Evolutionary conservation across 2,113 vertebrate species (phyloP), one percentile per base, ranked within the genome.

Genomic region (Monopterus albus): DNA sequence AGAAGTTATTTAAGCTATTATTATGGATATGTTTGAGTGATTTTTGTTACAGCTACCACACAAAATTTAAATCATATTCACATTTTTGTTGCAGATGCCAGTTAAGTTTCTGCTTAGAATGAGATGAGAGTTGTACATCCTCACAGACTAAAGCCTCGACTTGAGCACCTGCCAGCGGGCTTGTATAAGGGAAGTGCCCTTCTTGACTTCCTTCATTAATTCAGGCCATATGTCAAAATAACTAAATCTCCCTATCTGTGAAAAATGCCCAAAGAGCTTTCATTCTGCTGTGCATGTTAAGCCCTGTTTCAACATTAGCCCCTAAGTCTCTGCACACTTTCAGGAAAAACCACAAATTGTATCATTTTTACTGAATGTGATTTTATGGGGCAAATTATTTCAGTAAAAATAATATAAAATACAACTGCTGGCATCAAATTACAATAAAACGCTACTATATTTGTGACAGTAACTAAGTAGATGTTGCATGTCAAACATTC

Each of bases 161-260:
- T 72, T 75, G 43, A 85, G 39, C 49, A 70, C 46, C 36, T 47
- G 26, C 56, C 66, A 52, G 75, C 12, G 26, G 57, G 70, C 58
- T 38, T 65, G 51, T 67, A 36, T 21, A 17, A 51, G 29, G 47
- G 20, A 59, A 38, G 33, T 21, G 18, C 26, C 68, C 60, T 68
- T 25, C 39, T 67, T 60, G 67, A 49, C 21, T 70, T 45, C 7
- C 28, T 73, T 63, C 61, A 78, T 43, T 23, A 51, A 75, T 71
- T 53, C 55, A 69, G 25, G 58, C 63, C 73, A 72, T 29, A 60
- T 72, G 63, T 80, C 50, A 56, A 58, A 73, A 67, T 40, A 55
- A 59, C 58, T 36, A 61, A 26, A 50, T 52, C 55, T 71, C 17
- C 14, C 18, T 31, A 51, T 60, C 47, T 57, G 43, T 49, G 46